Evolutionary conservation across 2,113 vertebrate genomes (phyloP), one percentile per base, ranked within the genome.

Genomic region (Athene cunicularia): DNA sequence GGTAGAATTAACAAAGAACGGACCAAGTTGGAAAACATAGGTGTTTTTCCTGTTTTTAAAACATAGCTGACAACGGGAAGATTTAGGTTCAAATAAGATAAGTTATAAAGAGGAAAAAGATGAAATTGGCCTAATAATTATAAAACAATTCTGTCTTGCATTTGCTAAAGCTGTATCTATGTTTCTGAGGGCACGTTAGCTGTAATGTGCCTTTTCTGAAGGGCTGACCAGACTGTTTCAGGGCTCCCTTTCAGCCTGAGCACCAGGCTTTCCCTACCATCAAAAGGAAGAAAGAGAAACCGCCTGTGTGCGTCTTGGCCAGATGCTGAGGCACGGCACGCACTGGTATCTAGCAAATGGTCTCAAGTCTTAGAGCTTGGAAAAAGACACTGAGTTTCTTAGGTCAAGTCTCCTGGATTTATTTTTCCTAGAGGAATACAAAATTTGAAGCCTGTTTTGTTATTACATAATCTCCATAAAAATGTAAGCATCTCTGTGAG

Each of bases 361-460:
- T 91, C 63, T 62, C 26, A 26, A 67, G 19, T 71, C 41, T 47
- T 75, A 58, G 15, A 52, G 21, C 45, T 52, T 76, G 49, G 22
- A 52, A 80, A 60, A 80, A 80, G 58, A 68, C 43, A 60, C 23
- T 76, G 53, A 6, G 1, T 63, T 89, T 91, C 73, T 91, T 81
- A 93, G 80, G 58, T 49, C 41, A 74, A 72, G 12, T 41, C 49
- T 73, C 23, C 39, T 0, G 3, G 41, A 76, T 76, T 93, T 92
- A 58, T 68, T 92, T 96, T 92, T 77, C 92, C 71, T 74, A 47
- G n/a, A 93, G 86, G 75, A 86, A 83, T 74, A 66, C 4, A 74
- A 49, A 53, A 89, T 60, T 64, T 49, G 41, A 86, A 88, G 58
- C 33, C 56, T 87, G 47, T 75, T 96, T 95, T 93, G 73, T 84